Percentiles rank a stretch among this genome's conserved stretches.
Evolutionary conservation across 2,797 vertebrate species (phyloP).

Genomic region (Telmatherina bonti): DNA sequence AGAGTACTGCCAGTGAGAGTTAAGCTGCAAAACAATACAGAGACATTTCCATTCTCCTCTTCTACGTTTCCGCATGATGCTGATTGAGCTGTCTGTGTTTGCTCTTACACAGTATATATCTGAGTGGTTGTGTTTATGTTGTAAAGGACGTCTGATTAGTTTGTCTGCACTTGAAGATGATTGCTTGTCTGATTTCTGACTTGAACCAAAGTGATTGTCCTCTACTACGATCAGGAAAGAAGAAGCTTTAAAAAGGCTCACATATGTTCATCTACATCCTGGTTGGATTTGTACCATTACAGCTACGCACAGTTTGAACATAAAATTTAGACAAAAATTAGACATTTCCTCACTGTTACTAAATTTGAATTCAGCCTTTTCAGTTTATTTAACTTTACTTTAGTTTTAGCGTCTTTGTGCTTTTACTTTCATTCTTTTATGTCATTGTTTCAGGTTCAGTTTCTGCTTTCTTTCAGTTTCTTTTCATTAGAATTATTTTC

Average conservation of each 20-base stretch:
- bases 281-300: neutral
- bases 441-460: slow-evolving; percentile 9
- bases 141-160: slow-evolving; percentile 27
- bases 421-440: slow-evolving; percentile 6
- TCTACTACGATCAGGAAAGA: slow-evolving; percentile 24
- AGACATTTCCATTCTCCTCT: too few species aligned
- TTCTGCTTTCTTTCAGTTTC: neutral
- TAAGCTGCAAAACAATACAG: slow-evolving; percentile 6
- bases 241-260: slow-evolving; percentile 13
- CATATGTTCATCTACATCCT: neutral
- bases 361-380: slow-evolving; percentile 11
- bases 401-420: neutral
- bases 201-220: slow-evolving; percentile 1
- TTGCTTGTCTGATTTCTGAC: slow-evolving; percentile 35
- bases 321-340: neutral
- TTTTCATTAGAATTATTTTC: slow-evolving; percentile 21
- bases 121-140: slow-evolving; percentile 1
- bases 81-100: slow-evolving; percentile 33
- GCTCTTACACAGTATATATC: slow-evolving; percentile 16
- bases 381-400: neutral
- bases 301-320: neutral
- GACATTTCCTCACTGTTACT: neutral
- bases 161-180: slow-evolving; percentile 13
- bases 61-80: slow-evolving; percentile 21
- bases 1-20: slow-evolving; percentile 41